Percentiles rank a stretch among this genome's conserved stretches.
These are phyloP conservation scores for Nettapus auritus DNA, from an alignment of 2,113 vertebrate genomes.

Conservation along the genomic window DNA sequence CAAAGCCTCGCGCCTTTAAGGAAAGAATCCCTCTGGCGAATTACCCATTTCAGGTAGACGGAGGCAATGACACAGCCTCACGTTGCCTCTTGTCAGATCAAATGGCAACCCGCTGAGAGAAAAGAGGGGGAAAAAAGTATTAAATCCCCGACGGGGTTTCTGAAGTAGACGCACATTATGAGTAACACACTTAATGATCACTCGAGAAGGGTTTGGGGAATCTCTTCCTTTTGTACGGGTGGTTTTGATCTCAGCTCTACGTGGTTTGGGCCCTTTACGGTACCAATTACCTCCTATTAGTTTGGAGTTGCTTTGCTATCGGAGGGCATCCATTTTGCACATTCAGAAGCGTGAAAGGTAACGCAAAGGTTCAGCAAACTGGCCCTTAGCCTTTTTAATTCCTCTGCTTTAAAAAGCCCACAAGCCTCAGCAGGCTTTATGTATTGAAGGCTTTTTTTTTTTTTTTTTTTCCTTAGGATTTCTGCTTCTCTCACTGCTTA, in stretches of 20 bases:
- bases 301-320: neutral
- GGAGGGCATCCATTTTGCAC: neutral
- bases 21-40: neutral
- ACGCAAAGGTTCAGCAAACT: neutral
- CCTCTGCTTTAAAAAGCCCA: neutral
- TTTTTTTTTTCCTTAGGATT: neutral
- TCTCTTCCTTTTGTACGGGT: neutral
- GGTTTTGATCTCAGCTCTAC: conserved; percentile 16
- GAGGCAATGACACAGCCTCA: neutral
- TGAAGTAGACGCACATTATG: neutral
- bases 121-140: neutral
- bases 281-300: conserved; percentile 22
- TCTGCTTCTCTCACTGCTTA: neutral
- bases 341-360: conserved; percentile 6
- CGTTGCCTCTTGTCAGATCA: neutral
- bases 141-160: neutral
- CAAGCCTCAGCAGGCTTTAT: conserved; percentile 14
- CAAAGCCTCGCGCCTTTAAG: neutral
- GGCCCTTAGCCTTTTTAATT: conserved; percentile 32
- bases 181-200: conserved; percentile 9
- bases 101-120: neutral
- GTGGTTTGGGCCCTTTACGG: neutral
- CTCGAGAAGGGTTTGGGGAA: neutral
- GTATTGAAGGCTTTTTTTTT: neutral
- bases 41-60: neutral